phyloP scores from a whole-genome alignment of 2,888 invertebrate genomes.

The Phaonia tiefii region DNA sequence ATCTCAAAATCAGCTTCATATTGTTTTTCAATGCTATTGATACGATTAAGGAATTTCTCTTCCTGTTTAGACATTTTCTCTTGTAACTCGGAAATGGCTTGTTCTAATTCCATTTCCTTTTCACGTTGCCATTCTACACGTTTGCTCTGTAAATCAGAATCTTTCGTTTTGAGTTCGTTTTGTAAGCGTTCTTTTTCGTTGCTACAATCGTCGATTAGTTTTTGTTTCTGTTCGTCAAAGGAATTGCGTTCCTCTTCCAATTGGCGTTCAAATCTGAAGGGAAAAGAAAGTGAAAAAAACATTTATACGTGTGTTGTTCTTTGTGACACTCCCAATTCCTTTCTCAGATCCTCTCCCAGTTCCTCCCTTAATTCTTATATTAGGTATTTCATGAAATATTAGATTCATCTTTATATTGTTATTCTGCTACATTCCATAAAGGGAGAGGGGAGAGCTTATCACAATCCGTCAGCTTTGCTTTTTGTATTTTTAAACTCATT shows the following conservation, averaged over 20 bases:
- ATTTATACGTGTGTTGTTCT: too few relatives aligned
- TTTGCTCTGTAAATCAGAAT: constrained; percentile 77
- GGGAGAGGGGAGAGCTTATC: too few relatives aligned
- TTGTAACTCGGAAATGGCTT: constrained; percentile 81
- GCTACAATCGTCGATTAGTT: constrained; percentile 81
- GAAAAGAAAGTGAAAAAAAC: too few relatives aligned
- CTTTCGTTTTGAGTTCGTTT: constrained; percentile 81
- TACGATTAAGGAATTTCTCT: constrained; percentile 82
- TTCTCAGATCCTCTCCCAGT: too few relatives aligned
- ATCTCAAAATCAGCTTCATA: constrained; percentile 84
- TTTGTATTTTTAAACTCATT: too few relatives aligned
- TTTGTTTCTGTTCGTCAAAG: constrained; percentile 82
- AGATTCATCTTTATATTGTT: too few relatives aligned
- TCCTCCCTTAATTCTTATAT: too few relatives aligned
- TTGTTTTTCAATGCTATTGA: constrained; percentile 82
- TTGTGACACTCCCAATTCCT: too few relatives aligned
- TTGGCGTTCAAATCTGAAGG: constrained; percentile 81
- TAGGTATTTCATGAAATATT: too few relatives aligned
- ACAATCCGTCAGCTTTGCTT: too few relatives aligned
- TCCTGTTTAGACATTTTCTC: constrained; percentile 81
- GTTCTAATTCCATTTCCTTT: constrained; percentile 81
- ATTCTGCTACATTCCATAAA: too few relatives aligned
- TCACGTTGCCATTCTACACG: constrained; percentile 80
- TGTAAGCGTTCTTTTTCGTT: constrained; percentile 80
- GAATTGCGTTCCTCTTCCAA: constrained; percentile 82